These are phyloP conservation scores for Octopus bimaculoides DNA, from an alignment of 1,140 invertebrate species.

Conservation along the genomic window DNA sequence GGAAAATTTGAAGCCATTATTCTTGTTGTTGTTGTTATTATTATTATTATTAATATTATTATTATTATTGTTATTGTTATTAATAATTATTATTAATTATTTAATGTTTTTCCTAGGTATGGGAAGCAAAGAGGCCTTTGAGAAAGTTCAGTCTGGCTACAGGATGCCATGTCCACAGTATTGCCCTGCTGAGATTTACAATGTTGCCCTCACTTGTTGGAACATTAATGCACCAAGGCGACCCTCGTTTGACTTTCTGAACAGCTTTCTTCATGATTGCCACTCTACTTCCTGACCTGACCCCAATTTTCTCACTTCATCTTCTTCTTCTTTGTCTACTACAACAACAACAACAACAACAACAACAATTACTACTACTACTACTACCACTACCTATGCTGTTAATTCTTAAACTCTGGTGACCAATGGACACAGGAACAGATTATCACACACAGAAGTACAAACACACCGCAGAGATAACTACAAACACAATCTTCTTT, in stretches of 20 bases:
- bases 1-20: too few relatives aligned
- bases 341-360: not conserved
- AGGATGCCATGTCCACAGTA: slow-evolving; percentile 45
- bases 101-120: slow-evolving; percentile 30
- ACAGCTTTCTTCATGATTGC: slow-evolving; percentile 49
- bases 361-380: not conserved
- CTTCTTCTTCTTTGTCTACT: too few relatives aligned
- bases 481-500: too few relatives aligned
- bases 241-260: slow-evolving; percentile 52
- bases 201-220: slow-evolving; percentile 48
- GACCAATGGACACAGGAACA: too few relatives aligned
- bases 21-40: too few relatives aligned
- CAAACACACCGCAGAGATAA: too few relatives aligned
- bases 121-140: slow-evolving; percentile 49
- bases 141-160: slow-evolving; percentile 47
- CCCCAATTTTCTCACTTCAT: not conserved
- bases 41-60: not conserved
- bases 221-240: slow-evolving; percentile 43
- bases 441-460: too few relatives aligned
- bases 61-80: not conserved
- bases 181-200: slow-evolving; percentile 47
- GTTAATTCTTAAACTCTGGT: not conserved
- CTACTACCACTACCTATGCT: not conserved
- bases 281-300: slow-evolving; percentile 8
- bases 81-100: not conserved